Percentiles rank a stretch among this genome's conserved stretches.
Evolutionary conservation across 2,888 invertebrate species (phyloP).

Genomic region (Pseudoips prasinana): DNA sequence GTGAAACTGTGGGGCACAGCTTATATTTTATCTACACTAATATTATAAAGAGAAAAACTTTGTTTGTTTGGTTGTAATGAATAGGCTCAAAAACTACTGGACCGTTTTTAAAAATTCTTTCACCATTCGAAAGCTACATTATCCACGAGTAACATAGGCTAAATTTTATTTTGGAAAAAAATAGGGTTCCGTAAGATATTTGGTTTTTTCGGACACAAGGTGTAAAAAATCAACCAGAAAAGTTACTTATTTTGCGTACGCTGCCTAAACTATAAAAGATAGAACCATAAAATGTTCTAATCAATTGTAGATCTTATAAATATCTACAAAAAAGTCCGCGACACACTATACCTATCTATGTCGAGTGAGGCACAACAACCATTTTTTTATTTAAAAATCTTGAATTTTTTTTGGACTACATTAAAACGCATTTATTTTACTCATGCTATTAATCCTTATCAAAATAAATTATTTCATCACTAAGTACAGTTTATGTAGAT

Average conservation of each 20-base stretch:
- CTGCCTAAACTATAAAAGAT: too few species aligned
- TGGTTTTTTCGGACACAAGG: conserved; percentile 9
- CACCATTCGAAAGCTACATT: too few species aligned
- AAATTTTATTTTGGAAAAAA: not conserved
- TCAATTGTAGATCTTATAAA: conserved; percentile 6
- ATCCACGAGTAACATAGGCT: too few species aligned
- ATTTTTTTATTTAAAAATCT: not conserved
- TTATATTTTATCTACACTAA: not conserved
- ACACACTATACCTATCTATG: conserved; percentile 6
- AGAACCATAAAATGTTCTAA: conserved; percentile 1
- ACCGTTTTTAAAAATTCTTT: not conserved
- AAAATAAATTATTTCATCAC: not conserved
- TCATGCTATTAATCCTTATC: not conserved
- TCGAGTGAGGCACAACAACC: conserved; percentile 5
- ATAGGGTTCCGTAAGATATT: conserved; percentile 1
- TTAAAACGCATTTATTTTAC: not conserved
- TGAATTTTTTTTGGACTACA: not conserved
- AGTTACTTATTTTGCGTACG: conserved; percentile 15
- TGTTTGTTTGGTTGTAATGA: not conserved
- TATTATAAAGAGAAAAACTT: not conserved
- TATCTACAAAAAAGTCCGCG: conserved; percentile 6
- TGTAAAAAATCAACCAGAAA: conserved; percentile 15
- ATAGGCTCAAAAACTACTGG: not conserved
- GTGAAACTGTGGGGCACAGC: too few species aligned
- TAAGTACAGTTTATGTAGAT: not conserved